Base-by-base conservation (phyloP, 2,888 invertebrate genomes). In the Melipona beecheii region DNA sequence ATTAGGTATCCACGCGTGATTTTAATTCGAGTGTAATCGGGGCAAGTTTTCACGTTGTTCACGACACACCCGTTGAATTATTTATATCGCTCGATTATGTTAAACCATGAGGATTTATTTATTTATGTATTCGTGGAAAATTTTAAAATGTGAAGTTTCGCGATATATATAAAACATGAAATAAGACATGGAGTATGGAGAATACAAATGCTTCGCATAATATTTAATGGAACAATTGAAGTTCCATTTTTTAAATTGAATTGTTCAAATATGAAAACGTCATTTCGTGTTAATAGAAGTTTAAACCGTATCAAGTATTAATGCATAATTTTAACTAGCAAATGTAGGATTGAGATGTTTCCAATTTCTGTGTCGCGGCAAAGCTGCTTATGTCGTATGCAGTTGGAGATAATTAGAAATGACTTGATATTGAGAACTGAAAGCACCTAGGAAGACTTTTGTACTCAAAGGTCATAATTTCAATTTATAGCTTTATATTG, bases 321-420 rank as follows among this genome's bases (percentile, higher is more conserved):
- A 27, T 60, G 2, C 2, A 9, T 27, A 27, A 60, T 60, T 60
- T 27, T 19, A 6, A 60, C 24, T 60, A 2, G 19, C 6, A 4
- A 27, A 17, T 17, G 17, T 17, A 27, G 9, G 5, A 58, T 13
- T n/a, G n/a, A 58, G 5, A 24, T 2, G 3, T 31, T 64, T 31
- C 21, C 4, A 49, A 50, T 50, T 50, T 11, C 0, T 2, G 6
- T 2, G n/a, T 1, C 19, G 2, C 56, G n/a, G n/a, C 24, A 13
- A n/a, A 58, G 56, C n/a, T 15, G 56, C 15, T 58, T 58, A 58
- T 58, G 5, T n/a, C 56, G 13, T 1, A 5, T 43, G 43, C 43
- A 43, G 9, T 43, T 43, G 43, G 11, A 43, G 1, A 43, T 43
- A 43, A 9, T 43, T 43, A 9, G 11, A 43, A 43, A 9, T 9